Conservation (phyloP, 2,113 vertebrate species). For the Macquaria australasica region DNA sequence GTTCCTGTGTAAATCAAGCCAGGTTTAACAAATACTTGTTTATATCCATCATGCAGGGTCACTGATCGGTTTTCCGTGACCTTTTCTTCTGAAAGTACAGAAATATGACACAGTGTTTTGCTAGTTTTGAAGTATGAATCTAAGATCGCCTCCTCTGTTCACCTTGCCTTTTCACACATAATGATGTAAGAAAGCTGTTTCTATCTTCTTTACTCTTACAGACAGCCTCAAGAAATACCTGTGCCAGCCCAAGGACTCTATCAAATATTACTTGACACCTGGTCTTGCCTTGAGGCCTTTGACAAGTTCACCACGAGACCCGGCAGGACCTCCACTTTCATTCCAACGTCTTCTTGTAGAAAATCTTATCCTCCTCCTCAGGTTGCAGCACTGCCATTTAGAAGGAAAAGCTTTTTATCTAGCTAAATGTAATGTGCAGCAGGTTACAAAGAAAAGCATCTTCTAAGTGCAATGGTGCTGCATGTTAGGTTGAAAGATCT, state of each 20-base stretch:
- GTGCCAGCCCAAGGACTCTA: neutral
- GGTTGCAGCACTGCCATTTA: neutral
- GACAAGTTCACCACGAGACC: neutral
- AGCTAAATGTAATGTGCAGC: neutral
- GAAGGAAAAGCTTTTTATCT: constrained; percentile 2
- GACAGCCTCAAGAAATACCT: neutral
- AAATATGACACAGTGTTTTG: neutral
- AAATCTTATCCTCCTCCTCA: neutral
- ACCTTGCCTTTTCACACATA: neutral
- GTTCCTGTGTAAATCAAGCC: neutral
- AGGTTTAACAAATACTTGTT: neutral
- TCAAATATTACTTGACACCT: constrained; percentile 7
- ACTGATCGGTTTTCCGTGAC: neutral
- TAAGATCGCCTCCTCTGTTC: neutral
- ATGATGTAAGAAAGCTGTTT: neutral
- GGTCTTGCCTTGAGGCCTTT: neutral
- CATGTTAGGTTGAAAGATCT: neutral
- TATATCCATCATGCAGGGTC: neutral
- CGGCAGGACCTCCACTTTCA: neutral
- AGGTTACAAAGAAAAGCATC: neutral
- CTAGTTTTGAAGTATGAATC: neutral
- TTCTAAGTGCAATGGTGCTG: neutral
- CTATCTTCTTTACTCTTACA: neutral
- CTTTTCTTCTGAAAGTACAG: neutral
- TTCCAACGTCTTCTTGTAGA: neutral